Conservation (phyloP, 2,797 vertebrate species). For the Acanthiza pusilla region DNA sequence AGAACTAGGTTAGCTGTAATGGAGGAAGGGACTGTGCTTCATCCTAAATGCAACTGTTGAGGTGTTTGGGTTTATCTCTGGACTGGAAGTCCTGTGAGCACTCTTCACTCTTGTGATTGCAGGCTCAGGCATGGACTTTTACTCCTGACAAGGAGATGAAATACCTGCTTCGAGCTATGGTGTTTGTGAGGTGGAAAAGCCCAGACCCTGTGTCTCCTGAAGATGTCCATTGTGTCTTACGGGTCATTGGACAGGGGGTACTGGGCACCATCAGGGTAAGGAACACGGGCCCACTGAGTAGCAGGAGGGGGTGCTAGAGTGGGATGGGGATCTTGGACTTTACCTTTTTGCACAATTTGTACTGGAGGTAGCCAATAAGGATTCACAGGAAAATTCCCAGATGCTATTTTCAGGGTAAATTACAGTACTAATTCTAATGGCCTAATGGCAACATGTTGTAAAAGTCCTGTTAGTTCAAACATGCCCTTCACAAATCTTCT, state of each 20-base stretch:
- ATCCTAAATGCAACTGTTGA: background rate
- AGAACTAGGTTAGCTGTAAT: background rate
- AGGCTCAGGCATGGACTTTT: conserved; percentile 89
- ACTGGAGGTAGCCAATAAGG: background rate
- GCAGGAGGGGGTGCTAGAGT: background rate
- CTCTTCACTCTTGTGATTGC: background rate
- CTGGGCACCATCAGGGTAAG: conserved; percentile 81
- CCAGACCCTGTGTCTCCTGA: background rate
- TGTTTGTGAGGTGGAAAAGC: conserved; percentile 78
- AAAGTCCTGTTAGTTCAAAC: background rate
- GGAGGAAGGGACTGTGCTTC: background rate
- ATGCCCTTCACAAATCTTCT: background rate
- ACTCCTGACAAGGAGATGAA: conserved; percentile 78
- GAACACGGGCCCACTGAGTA: background rate
- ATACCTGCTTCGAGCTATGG: conserved; percentile 76
- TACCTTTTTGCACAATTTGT: background rate
- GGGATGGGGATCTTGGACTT: background rate
- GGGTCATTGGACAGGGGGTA: conserved; percentile 78
- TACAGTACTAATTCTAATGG: background rate
- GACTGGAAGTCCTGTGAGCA: background rate
- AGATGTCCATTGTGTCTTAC: conserved; percentile 64
- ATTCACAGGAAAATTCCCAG: background rate
- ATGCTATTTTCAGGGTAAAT: background rate
- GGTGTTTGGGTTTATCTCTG: background rate
- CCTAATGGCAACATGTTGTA: background rate